These are phyloP conservation scores for Xenopus tropicalis DNA, from an alignment of 2,113 vertebrate species.

Conservation along the genomic window UCB_Xtro_10.0 CM004451.2:23780501-23781000, in stretches of 20 bases:
- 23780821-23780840: not conserved
- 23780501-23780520: slow-evolving; percentile 17
- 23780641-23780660: slow-evolving; percentile 27
- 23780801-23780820: not conserved
- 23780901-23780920: too few relatives aligned
- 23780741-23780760: slow-evolving; percentile 46
- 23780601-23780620: slow-evolving; percentile 29
- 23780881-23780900: not conserved
- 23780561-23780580: slow-evolving; percentile 39
- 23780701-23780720: not conserved
- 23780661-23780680: slow-evolving; percentile 34
- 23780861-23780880: not conserved
- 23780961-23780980: too few relatives aligned
- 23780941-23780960: too few relatives aligned
- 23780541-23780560: slow-evolving; percentile 21
- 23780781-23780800: slow-evolving; percentile 18
- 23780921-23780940: too few relatives aligned
- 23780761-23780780: slow-evolving; percentile 11
- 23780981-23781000: too few relatives aligned
- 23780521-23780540: slow-evolving; percentile 4
- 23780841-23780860: not conserved
- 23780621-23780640: slow-evolving; percentile 32
- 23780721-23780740: slow-evolving; percentile 45
- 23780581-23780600: slow-evolving; percentile 32
- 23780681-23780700: slow-evolving; percentile 27